Evolutionary conservation across 2,888 invertebrate species (phyloP), one percentile per base, ranked within the genome.

Genomic region (Philhelius pedissequus): DNA sequence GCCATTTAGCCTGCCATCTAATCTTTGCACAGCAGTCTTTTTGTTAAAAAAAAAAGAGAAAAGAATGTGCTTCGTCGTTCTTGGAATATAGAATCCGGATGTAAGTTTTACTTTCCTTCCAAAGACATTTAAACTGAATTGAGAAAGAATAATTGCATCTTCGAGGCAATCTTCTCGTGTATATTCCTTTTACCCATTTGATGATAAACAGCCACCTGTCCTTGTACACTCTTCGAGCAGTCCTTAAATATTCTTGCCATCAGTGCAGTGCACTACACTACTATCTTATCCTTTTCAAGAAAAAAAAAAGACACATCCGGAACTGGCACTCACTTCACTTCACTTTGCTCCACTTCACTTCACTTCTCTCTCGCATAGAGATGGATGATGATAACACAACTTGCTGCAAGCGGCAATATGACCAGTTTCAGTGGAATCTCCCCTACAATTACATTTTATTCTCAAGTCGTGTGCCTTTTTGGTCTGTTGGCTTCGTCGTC

Each of bases 131-230:
- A 62, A 70, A 45, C 74, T 38, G 32, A 58, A 58, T 70, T 74
- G 20, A 48, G 56, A 75, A 66, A 74, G 74, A 79, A 79, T 70
- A 79, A 79, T 83, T 83, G 73, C 62, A 75, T 70, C 56, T 58
- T 70, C 32, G 54, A 62, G 38, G 45, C 52, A 15, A 60, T 25
- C 71, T 43, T 18, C 30, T 15, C 18, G 11, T 48, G 11, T 18
- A 45, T 35, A 18, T 52, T 43, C 40, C 60, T 40, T 62, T 32
- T 73, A 60, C 60, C 43, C 60, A 68, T 71, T 75, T 64, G 69
- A 75, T 79, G 83, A 83, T 83, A 83, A 75, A 78, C 83, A 79
- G 83, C 79, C 83, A 74, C 79, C 83, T 83, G 79, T 79, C 64
- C 48, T 64, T 45, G 70, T 83, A 75, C 56, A 78, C 54, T 75